Evolutionary conservation across 2,888 invertebrate genomes (phyloP).

Genomic region (Parnassius orleans): DNA sequence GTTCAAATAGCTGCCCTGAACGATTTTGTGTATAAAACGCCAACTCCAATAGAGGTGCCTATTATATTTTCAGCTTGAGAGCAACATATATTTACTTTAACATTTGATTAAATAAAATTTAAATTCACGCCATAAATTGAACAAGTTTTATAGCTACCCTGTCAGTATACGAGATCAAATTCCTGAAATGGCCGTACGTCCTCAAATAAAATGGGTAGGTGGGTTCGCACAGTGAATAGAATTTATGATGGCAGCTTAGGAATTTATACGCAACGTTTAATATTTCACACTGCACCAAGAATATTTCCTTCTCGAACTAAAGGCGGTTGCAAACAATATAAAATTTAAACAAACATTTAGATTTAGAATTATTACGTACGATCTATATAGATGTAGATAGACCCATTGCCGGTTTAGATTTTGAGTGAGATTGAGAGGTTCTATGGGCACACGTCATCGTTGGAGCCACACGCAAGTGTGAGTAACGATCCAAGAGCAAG

Average conservation of each 20-base stretch:
- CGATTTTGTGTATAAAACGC: too few species aligned
- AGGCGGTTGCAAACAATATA: not conserved
- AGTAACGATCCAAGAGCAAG: too few species aligned
- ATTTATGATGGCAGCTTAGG: constrained; percentile 39
- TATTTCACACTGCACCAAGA: constrained; percentile 40
- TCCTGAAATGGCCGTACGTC: constrained; percentile 35
- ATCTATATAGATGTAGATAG: too few species aligned
- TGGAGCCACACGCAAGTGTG: too few species aligned
- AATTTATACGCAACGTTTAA: constrained; percentile 44
- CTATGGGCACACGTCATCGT: too few species aligned
- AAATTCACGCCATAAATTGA: constrained; percentile 19
- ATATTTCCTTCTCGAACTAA: constrained; percentile 7
- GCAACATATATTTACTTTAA: too few species aligned
- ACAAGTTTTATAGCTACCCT: constrained; percentile 21
- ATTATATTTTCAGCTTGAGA: too few species aligned
- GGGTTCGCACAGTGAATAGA: constrained; percentile 37
- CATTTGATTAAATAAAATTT: not conserved
- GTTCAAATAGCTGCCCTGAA: not conserved
- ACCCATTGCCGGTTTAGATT: too few species aligned
- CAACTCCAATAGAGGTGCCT: too few species aligned
- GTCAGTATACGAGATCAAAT: constrained; percentile 31
- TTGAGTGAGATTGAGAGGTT: too few species aligned
- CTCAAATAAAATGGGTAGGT: constrained; percentile 35
- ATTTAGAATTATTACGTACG: too few species aligned
- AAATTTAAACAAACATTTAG: not conserved